A percentile compares a stretch with the other conserved stretches of the same genome.
Evolutionary conservation across 2,888 invertebrate species (phyloP).

Genomic region (Polyploca ridens): DNA sequence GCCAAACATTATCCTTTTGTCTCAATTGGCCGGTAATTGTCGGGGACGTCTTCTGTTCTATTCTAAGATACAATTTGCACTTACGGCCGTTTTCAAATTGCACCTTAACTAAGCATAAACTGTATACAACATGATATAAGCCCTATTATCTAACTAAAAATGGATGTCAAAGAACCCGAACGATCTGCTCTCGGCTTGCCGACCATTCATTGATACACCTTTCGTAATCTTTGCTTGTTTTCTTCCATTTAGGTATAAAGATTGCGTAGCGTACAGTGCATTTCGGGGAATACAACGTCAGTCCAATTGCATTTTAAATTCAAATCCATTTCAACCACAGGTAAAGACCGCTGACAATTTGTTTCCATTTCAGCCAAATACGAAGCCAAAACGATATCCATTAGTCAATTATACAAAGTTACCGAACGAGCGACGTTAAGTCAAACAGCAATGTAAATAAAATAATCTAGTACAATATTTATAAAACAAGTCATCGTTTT

Average conservation of each 20-base stretch:
- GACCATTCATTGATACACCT: background rate
- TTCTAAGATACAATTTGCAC: slow-evolving; percentile 81
- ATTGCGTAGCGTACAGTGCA: background rate
- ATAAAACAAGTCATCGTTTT: slow-evolving; percentile 32
- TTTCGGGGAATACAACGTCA: slow-evolving; percentile 1
- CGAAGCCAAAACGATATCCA: slow-evolving; percentile 51
- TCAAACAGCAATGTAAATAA: slow-evolving; percentile 28
- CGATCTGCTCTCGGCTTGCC: background rate
- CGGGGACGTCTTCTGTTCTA: slow-evolving; percentile 74
- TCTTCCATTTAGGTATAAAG: background rate
- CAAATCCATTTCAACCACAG: background rate
- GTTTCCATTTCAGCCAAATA: slow-evolving; percentile 54
- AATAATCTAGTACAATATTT: slow-evolving; percentile 32
- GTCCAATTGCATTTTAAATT: slow-evolving; percentile 11
- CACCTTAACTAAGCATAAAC: slow-evolving; percentile 63
- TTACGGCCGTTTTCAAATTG: slow-evolving; percentile 70
- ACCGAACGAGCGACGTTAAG: slow-evolving; percentile 39
- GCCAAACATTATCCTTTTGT: slow-evolving; percentile 83
- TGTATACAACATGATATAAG: slow-evolving; percentile 40
- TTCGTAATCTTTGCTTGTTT: background rate
- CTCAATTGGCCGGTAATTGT: slow-evolving; percentile 82
- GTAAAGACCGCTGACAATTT: background rate
- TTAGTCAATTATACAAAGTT: slow-evolving; percentile 49
- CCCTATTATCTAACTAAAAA: slow-evolving; percentile 12
- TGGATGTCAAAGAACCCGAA: slow-evolving; percentile 7